Evolutionary conservation across 2,113 vertebrate species (phyloP), one percentile per base, ranked within the genome.

Genomic region (Grammomys dolichurus): DNA sequence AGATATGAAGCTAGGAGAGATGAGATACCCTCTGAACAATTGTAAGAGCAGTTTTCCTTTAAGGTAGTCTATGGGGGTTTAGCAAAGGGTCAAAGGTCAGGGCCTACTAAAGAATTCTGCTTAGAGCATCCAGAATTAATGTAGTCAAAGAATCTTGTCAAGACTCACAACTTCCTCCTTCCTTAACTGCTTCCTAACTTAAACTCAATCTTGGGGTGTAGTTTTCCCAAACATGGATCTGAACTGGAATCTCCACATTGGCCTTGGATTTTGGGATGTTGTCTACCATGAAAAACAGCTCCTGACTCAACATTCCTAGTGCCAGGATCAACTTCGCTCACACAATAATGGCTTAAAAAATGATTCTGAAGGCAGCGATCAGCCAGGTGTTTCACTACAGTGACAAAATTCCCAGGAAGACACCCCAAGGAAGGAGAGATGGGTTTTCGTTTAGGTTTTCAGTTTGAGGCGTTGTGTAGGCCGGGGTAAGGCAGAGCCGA

Each of bases 401-500:
- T 28, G 17, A 48, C 60, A 48, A 33, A 19, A 20, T 67, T 31
- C 17, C 28, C 40, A 65, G 60, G 26, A 67, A 36, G 40, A 48
- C 16, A 86, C 9, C 43, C 33, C 26, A 67, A 13, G 43, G 63
- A 20, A 33, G 40, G 11, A 46, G n/a, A 46, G 56, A 60, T 60
- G 24, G 28, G 24, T 31, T 60, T 84, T 26, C 24, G 8, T 48
- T 48, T 17, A 46, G 51, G 40, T 26, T 17, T 46, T 85, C 28
- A 60, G 28, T 67, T 16, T 40, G 7, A 40, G 8, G 1, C 11
- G 9, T 43, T 48, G 65, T 67, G 26, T 48, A 67, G 60, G 43
- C 9, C 8, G 28, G 40, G 82, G 40, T 31, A 17, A 33, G 60
- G 40, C 43, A 46, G 9, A 4, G 0, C 4, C 0, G 4, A 13